A percentile compares a stretch with the other conserved stretches of the same genome.
Conservation (phyloP, 2,888 invertebrate species). For the Leucophenga maculata region DNA sequence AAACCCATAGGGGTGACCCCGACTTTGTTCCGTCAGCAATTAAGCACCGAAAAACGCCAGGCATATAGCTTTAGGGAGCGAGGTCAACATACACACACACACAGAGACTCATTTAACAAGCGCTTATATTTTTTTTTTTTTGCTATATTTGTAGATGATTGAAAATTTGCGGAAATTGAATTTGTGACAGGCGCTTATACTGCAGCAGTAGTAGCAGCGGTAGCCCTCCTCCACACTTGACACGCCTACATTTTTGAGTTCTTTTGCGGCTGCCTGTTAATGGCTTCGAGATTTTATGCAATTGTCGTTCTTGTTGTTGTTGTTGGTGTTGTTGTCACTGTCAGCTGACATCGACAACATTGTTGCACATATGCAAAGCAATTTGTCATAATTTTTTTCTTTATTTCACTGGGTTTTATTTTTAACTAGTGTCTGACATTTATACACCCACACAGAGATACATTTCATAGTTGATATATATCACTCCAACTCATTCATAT, state of each 20-base stretch:
- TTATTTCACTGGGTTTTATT: too few relatives aligned
- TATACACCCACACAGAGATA: too few relatives aligned
- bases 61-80: constrained; percentile 30
- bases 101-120: background rate
- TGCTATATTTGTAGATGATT: too few relatives aligned
- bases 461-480: constrained; percentile 24
- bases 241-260: too few relatives aligned
- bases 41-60: constrained; percentile 51
- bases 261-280: constrained; percentile 33
- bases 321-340: constrained; percentile 2
- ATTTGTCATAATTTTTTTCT: constrained; percentile 54
- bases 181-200: constrained; percentile 46
- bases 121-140: too few relatives aligned
- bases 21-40: constrained; percentile 58
- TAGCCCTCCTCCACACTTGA: background rate
- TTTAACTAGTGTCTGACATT: too few relatives aligned
- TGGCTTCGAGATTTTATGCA: constrained; percentile 44
- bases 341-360: constrained; percentile 45
- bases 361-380: constrained; percentile 60
- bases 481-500: background rate
- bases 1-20: constrained; percentile 8
- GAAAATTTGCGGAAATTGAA: constrained; percentile 55
- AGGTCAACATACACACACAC: too few relatives aligned
- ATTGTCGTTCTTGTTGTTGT: background rate
- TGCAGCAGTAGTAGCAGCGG: too few relatives aligned